These are phyloP conservation scores for Mythimna impura DNA, from an alignment of 2,888 invertebrate genomes.

Conservation along the genomic window DNA sequence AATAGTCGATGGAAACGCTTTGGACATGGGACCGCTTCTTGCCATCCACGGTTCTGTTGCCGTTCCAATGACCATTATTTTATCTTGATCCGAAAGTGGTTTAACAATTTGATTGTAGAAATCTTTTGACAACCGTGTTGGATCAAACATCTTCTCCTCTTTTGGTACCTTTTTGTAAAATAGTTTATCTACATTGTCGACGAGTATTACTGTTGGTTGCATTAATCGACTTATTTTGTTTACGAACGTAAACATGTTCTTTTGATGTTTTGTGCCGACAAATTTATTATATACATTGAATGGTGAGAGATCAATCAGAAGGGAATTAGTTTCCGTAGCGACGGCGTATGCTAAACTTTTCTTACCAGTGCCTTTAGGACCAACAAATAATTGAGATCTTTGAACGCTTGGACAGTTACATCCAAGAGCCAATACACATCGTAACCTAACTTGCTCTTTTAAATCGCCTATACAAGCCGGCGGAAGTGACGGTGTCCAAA, in stretches of 20 bases:
- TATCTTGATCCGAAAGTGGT: conserved; percentile 91
- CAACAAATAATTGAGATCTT: conserved; percentile 92
- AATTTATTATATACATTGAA: conserved; percentile 92
- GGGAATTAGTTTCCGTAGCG: conserved; percentile 93
- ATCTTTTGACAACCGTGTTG: conserved; percentile 92
- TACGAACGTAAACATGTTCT: conserved; percentile 92
- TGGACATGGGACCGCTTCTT: conserved; percentile 83
- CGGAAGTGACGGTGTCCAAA: conserved; percentile 86
- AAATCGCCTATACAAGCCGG: conserved; percentile 91
- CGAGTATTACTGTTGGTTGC: conserved; percentile 94
- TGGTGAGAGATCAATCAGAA: conserved; percentile 94
- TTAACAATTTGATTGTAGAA: conserved; percentile 93
- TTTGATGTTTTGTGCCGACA: conserved; percentile 92
- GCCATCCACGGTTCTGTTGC: conserved; percentile 93
- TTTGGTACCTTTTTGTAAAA: conserved; percentile 93
- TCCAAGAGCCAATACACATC: conserved; percentile 91
- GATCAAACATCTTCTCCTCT: conserved; percentile 91
- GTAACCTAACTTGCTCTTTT: conserved; percentile 90
- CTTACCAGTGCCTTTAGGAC: conserved; percentile 93
- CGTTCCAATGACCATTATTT: conserved; percentile 93
- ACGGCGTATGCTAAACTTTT: conserved; percentile 93
- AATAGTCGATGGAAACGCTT: conserved; percentile 90
- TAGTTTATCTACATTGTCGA: conserved; percentile 92
- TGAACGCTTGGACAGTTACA: conserved; percentile 82
- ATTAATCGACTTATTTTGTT: conserved; percentile 92